Base-by-base conservation (phyloP, 2,888 invertebrate genomes). In the Drosophila picticornis region DNA sequence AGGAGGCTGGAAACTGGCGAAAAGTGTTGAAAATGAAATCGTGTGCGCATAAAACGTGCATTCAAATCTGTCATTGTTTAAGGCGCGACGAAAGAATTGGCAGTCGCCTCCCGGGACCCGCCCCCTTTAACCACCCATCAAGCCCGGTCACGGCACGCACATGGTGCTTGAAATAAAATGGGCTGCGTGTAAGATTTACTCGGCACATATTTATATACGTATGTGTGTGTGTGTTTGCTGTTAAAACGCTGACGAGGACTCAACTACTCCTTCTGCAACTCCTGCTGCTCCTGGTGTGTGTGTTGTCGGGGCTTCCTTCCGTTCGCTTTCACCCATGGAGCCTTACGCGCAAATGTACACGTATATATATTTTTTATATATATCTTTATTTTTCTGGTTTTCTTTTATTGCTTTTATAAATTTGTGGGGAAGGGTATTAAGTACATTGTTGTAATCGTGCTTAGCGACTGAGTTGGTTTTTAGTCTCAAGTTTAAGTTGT, bases 41-140 rank as follows among this genome's bases (percentile, higher is more conserved):
- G 81, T 80, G 81, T 81, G 57, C 69, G 72, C 77, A 69, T 67
- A 77, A 80, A 77, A 80, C 73, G 81, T 66, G 68, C 83, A 80
- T 83, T 73, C 64, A 84, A 77, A 84, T 81, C 81, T 77, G 81
- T 82, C 82, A 78, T 75, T 71, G 79, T 74, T 63, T 71, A 78
- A 68, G 79, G 67, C 78, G 78, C 62, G 59, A 64, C 67, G 68
- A 65, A 69, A 64, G 65, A 72, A 76, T 80, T 80, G 67, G 51
- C 68, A 55, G 59, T 19, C 52, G 43, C 38, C 38, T 38, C 5
- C 43, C n/a, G 25, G 9, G 16, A 50, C 34, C 3, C 48, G 11
- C 52, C 25, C 13, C 51, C 34, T 19, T 38, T 13, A 7, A 22
- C n/a, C 38, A 2, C 36, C 27, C 27, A 5, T 6, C 7, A 34